phyloP scores from a whole-genome alignment of 1,140 invertebrate genomes.

The Heliothis subflexa region DNA sequence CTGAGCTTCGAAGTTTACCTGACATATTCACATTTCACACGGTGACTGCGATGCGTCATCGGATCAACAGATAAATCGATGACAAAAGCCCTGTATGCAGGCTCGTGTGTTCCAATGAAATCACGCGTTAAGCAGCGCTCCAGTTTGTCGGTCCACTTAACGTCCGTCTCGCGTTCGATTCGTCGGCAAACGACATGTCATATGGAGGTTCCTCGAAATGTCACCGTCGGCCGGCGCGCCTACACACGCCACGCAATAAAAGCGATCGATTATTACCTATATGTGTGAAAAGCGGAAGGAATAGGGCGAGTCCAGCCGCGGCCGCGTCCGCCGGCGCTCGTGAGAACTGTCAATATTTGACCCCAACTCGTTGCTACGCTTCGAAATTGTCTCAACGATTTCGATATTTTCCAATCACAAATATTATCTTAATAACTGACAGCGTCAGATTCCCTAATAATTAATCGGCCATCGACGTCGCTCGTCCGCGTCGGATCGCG shows the following conservation, averaged over 20 bases:
- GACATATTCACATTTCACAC: constrained; percentile 67
- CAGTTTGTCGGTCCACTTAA: constrained; percentile 73
- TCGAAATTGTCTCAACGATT: constrained; percentile 85
- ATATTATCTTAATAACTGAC: constrained; percentile 74
- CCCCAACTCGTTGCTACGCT: constrained; percentile 70
- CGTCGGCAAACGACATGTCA: constrained; percentile 67
- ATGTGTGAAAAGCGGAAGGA: constrained; percentile 85
- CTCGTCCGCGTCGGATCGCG: constrained; percentile 57
- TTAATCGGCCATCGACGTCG: constrained; percentile 63
- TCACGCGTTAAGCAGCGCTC: constrained; percentile 51
- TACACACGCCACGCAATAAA: constrained; percentile 80
- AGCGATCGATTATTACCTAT: constrained; percentile 85
- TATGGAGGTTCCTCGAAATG: constrained; percentile 80
- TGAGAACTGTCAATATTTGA: constrained; percentile 85
- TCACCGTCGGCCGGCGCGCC: constrained; percentile 70
- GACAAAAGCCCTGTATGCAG: constrained; percentile 43
- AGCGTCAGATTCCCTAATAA: constrained; percentile 54
- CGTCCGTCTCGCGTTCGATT: constrained; percentile 58
- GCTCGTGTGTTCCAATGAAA: constrained; percentile 50
- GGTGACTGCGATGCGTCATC: constrained; percentile 59
- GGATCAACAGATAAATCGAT: constrained; percentile 51
- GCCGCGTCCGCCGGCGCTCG: constrained; percentile 73
- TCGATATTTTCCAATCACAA: constrained; percentile 83
- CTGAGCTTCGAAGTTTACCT: constrained; percentile 62
- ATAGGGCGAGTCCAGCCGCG: constrained; percentile 68